Percentiles rank a stretch among this genome's conserved stretches.
These are phyloP conservation scores for Rafetus swinhoei DNA, from an alignment of 2,113 vertebrate genomes.

Conservation along the genomic window DNA sequence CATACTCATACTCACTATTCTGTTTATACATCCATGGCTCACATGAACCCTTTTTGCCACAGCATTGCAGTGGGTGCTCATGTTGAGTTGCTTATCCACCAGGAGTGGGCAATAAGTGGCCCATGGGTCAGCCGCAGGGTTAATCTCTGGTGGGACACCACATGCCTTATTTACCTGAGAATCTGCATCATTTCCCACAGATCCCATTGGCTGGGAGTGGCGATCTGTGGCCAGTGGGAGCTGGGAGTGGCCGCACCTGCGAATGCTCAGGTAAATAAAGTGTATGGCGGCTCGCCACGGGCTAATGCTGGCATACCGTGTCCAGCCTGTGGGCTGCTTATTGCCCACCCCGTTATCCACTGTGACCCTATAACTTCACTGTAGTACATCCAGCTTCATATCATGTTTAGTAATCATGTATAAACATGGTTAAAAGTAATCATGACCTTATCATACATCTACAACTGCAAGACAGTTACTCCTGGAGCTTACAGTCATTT, in stretches of 20 bases:
- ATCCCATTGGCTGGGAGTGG: no score
- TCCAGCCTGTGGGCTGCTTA: no score
- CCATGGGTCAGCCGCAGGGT: no score
- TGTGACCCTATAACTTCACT: not conserved
- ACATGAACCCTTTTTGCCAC: not conserved
- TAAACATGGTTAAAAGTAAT: not conserved
- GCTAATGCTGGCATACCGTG: no score
- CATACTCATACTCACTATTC: not conserved
- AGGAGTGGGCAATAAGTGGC: no score
- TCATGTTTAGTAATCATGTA: not conserved
- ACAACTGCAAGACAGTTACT: not conserved
- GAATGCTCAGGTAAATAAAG: no score
- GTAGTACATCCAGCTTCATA: not conserved
- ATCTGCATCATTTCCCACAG: no score
- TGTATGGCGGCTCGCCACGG: no score
- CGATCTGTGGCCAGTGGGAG: no score
- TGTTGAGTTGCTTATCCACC: not conserved
- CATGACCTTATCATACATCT: not conserved
- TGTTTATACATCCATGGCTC: not conserved
- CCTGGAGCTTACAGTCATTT: not conserved
- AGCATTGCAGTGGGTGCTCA: fast-evolving
- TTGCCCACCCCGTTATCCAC: not conserved
- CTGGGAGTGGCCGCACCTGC: no score
- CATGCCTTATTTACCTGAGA: no score
- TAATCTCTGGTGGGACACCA: no score